These are phyloP conservation scores for Teleogryllus occipitalis DNA, from an alignment of 1,140 invertebrate species.

Conservation along the genomic window DNA sequence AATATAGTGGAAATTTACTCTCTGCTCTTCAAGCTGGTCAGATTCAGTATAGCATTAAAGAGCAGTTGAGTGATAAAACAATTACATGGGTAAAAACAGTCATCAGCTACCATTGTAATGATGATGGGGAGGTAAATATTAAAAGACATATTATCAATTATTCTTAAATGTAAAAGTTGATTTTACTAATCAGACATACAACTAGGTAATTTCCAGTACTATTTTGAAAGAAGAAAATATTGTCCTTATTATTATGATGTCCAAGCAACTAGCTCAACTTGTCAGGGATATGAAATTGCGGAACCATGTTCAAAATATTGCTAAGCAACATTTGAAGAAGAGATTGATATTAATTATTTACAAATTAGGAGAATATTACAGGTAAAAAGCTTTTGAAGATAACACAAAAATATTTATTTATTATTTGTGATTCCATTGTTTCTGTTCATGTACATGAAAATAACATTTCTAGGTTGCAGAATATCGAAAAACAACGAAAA, in stretches of 20 bases:
- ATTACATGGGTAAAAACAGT: not conserved
- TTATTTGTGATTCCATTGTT: not conserved
- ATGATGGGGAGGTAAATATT: not conserved
- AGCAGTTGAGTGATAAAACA: not conserved
- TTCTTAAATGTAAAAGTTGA: too few relatives aligned
- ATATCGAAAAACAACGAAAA: not conserved
- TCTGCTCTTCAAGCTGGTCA: not conserved
- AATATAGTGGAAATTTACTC: not conserved
- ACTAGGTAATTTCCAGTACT: not conserved
- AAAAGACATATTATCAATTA: not conserved
- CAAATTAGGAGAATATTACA: not conserved
- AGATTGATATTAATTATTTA: not conserved
- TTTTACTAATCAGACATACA: too few relatives aligned
- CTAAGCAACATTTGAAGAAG: not conserved
- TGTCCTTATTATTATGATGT: not conserved
- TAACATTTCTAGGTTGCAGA: not conserved
- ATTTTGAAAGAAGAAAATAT: not conserved
- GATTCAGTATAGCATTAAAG: not conserved
- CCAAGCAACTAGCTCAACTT: not conserved
- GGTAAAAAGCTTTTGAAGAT: not conserved
- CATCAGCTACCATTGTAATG: not conserved
- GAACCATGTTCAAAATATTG: not conserved
- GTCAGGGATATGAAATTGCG: not conserved
- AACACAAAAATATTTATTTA: not conserved
- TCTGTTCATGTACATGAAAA: not conserved